These are phyloP conservation scores for Sandelia bainsii DNA, from an alignment of 2,797 vertebrate species.

Conservation along the genomic window DNA sequence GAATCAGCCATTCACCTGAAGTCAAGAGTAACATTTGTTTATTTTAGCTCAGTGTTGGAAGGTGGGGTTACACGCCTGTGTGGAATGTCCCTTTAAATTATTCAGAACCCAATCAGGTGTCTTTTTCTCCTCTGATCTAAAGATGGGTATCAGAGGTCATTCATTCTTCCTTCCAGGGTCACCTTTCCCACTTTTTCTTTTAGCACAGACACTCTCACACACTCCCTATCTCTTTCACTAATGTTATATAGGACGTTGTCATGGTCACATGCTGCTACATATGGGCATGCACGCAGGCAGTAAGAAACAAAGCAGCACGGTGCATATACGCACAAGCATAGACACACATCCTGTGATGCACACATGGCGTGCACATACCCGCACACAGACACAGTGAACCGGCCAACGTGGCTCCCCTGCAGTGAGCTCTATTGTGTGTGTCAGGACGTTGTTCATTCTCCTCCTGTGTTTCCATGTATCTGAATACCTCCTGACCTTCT, in stretches of 20 bases:
- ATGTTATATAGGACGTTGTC: constrained; percentile 70
- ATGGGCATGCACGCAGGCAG: constrained; percentile 57
- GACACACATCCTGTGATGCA: constrained; percentile 26
- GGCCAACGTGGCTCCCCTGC: constrained; percentile 38
- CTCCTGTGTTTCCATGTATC: constrained; percentile 84
- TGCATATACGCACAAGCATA: constrained; percentile 35
- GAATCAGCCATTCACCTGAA: constrained; percentile 76
- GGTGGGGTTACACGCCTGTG: constrained; percentile 76
- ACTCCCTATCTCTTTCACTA: constrained; percentile 76
- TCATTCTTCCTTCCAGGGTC: constrained; percentile 89
- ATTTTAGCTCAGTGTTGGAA: constrained; percentile 70
- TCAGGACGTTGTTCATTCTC: constrained; percentile 78
- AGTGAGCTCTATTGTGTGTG: constrained; percentile 49
- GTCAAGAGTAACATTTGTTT: constrained; percentile 81
- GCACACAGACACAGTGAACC: constrained; percentile 22
- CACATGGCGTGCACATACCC: constrained; percentile 22
- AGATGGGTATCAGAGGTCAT: constrained; percentile 95
- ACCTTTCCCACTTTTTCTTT: constrained; percentile 86
- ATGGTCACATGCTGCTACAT: constrained; percentile 66
- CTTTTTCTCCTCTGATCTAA: constrained; percentile 86
- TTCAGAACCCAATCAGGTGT: constrained; percentile 85
- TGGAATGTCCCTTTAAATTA: constrained; percentile 89
- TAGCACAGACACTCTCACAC: constrained; percentile 69
- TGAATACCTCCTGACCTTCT: constrained; percentile 83
- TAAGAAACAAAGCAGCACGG: constrained; percentile 58